Conservation (phyloP, 2,888 invertebrate species). For the Metallyticus violacea region DNA sequence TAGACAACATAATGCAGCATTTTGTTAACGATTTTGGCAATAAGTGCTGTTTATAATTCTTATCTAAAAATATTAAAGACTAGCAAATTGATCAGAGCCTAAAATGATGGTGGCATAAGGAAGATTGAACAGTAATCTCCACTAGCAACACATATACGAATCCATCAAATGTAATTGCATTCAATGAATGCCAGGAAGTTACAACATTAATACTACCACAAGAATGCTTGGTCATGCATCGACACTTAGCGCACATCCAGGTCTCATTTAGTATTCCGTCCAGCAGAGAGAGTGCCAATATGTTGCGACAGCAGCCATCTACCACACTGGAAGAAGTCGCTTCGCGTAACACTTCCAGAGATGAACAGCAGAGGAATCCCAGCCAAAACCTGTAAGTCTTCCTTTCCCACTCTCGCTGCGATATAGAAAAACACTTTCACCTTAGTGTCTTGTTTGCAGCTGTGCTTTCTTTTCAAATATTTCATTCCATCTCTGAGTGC, state of each 20-base stretch:
- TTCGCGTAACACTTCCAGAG: neutral
- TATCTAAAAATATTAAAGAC: no score
- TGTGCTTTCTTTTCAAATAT: neutral
- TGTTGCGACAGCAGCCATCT: neutral
- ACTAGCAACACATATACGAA: no score
- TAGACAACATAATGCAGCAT: no score
- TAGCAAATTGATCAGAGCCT: no score
- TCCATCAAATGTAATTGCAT: no score
- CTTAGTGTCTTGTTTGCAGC: neutral
- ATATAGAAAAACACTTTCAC: conserved; percentile 1
- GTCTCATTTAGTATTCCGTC: neutral
- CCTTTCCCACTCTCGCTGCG: neutral
- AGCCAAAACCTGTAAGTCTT: neutral
- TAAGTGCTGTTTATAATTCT: no score
- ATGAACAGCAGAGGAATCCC: neutral
- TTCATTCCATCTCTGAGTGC: neutral
- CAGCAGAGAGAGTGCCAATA: neutral
- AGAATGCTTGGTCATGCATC: neutral
- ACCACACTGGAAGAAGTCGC: neutral
- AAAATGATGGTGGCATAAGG: no score
- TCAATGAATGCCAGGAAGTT: no score
- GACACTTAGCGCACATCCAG: no score
- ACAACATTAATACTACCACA: neutral
- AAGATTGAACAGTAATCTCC: no score
- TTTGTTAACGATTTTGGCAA: no score